Conservation (phyloP, 1,140 invertebrate species). For the Limonius californicus region DNA sequence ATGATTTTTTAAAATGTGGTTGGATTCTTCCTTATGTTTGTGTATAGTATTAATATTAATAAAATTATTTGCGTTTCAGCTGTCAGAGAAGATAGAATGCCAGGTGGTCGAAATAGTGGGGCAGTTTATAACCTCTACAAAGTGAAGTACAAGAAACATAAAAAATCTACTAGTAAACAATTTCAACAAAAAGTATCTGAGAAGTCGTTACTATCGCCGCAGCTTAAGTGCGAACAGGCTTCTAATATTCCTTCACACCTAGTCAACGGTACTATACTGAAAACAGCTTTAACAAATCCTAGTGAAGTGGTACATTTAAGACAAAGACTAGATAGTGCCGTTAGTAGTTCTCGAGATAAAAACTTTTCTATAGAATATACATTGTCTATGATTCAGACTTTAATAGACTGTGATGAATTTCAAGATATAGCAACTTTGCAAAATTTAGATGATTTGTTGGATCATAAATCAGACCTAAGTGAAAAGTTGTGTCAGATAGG, state of each 20-base stretch:
- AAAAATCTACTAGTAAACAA: constrained; percentile 68
- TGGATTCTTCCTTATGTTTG: no score
- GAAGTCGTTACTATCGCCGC: constrained; percentile 49
- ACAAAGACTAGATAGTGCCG: constrained; percentile 79
- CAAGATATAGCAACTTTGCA: constrained; percentile 89
- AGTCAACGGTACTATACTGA: constrained; percentile 87
- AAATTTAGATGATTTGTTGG: constrained; percentile 85
- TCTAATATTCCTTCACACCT: constrained; percentile 63
- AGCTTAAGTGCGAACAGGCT: constrained; percentile 46
- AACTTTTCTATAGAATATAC: constrained; percentile 77
- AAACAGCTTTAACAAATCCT: constrained; percentile 89
- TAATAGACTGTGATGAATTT: constrained; percentile 93
- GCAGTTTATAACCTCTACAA: constrained; percentile 99
- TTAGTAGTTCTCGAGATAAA: constrained; percentile 79
- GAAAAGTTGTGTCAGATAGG: constrained; percentile 92
- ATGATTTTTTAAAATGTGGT: no score
- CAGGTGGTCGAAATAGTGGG: constrained; percentile 96
- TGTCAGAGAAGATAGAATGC: constrained; percentile 97
- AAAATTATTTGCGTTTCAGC: constrained; percentile 65
- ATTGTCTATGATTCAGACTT: constrained; percentile 79
- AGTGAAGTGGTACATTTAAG: constrained; percentile 87
- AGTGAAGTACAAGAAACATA: constrained; percentile 98
- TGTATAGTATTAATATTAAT: no score
- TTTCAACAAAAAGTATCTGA: constrained; percentile 48
- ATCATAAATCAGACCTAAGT: constrained; percentile 85